Percentiles rank a stretch among this genome's conserved stretches.
These are phyloP conservation scores for Melanotaenia parkinsoni DNA, from an alignment of 2,797 vertebrate genomes.

Conservation along the genomic window DNA sequence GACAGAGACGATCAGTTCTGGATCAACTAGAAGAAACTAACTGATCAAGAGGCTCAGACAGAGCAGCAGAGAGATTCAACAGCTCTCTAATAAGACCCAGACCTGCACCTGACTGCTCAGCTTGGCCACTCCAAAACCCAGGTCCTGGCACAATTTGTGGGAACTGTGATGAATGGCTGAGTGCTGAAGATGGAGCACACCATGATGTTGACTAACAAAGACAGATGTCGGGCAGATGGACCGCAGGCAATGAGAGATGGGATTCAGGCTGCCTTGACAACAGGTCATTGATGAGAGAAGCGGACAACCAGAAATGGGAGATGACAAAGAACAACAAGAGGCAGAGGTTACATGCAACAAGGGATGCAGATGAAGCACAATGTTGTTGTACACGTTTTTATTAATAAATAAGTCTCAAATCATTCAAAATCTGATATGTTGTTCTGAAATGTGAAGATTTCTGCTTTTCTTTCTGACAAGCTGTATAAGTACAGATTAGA, in stretches of 20 bases:
- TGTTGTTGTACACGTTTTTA: slow-evolving; percentile 7
- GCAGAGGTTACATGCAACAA: slow-evolving; percentile 61
- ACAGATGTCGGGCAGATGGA: slow-evolving; percentile 75
- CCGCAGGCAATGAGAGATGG: slow-evolving; percentile 75
- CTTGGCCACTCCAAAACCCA: slow-evolving; percentile 56
- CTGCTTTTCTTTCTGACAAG: background rate
- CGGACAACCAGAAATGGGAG: slow-evolving; percentile 59
- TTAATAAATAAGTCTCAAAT: slow-evolving; percentile 27
- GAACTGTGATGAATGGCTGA: slow-evolving; percentile 71
- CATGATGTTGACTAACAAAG: slow-evolving; percentile 77
- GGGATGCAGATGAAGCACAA: slow-evolving; percentile 47
- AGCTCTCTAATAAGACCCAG: slow-evolving; percentile 63
- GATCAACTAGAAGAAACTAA: slow-evolving; percentile 54
- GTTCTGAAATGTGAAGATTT: background rate
- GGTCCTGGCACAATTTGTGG: slow-evolving; percentile 65
- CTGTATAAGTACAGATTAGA: background rate
- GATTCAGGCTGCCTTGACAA: slow-evolving; percentile 64
- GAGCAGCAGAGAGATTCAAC: slow-evolving; percentile 58
- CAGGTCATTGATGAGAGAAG: slow-evolving; percentile 66
- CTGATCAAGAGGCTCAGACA: slow-evolving; percentile 50
- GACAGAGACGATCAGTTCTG: slow-evolving; percentile 54
- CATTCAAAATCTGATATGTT: background rate
- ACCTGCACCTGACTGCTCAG: slow-evolving; percentile 65
- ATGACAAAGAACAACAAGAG: slow-evolving; percentile 67
- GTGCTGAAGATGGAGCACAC: slow-evolving; percentile 59